phyloP scores from a whole-genome alignment of 2,888 invertebrate species.

The Drosophila neonasuta region DNA sequence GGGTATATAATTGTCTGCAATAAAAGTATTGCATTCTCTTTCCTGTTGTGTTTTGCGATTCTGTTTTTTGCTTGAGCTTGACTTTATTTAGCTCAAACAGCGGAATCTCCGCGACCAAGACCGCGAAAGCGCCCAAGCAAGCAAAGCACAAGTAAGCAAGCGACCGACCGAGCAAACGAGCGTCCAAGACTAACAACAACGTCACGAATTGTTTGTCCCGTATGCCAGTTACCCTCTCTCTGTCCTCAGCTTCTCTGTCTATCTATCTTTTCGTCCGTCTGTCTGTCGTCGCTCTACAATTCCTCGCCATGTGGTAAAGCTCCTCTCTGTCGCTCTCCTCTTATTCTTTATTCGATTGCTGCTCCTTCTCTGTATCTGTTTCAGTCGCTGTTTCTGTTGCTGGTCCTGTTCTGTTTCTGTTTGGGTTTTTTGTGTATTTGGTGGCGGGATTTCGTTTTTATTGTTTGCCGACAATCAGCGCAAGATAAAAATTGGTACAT shows the following conservation, averaged over 20 bases:
- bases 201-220: slow-evolving; percentile 78
- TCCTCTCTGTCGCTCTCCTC: slow-evolving; percentile 10
- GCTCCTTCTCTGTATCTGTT: slow-evolving; percentile 29
- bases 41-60: slow-evolving; percentile 31
- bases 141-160: background rate
- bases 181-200: slow-evolving; percentile 71
- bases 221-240: slow-evolving; percentile 38
- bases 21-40: background rate
- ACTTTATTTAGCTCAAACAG: slow-evolving; percentile 55
- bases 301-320: slow-evolving; percentile 56
- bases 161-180: background rate
- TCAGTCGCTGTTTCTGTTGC: slow-evolving; percentile 20
- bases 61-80: slow-evolving; percentile 34
- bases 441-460: slow-evolving; percentile 73
- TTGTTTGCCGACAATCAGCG: slow-evolving; percentile 80
- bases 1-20: slow-evolving; percentile 12
- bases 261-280: slow-evolving; percentile 17
- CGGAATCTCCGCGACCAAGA: slow-evolving; percentile 31
- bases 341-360: background rate
- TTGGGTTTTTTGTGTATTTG: slow-evolving; percentile 50
- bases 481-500: slow-evolving; percentile 80
- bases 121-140: slow-evolving; percentile 11
- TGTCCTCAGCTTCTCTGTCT: slow-evolving; percentile 15
- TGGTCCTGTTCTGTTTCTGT: slow-evolving; percentile 31
- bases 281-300: slow-evolving; percentile 70